Percentiles rank a stretch among this genome's conserved stretches.
Conservation (phyloP, 92 coral and sea anemone genomes). For the Paragorgia papillata region DNA sequence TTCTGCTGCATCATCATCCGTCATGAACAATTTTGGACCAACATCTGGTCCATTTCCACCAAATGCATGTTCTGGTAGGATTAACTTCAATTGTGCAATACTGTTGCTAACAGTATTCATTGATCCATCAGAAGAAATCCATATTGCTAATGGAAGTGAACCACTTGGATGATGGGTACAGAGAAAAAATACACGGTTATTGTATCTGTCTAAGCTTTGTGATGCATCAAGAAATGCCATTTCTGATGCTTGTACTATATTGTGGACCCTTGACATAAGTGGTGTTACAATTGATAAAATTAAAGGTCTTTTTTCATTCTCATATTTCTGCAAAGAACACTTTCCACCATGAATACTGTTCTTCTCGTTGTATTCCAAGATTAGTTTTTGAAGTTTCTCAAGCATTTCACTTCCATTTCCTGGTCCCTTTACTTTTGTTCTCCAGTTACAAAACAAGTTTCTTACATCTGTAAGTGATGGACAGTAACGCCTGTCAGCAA, state of each 20-base stretch:
- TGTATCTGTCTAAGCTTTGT: slow-evolving; percentile 58
- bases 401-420: slow-evolving; percentile 60
- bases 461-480: slow-evolving; percentile 45
- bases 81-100: slow-evolving; percentile 5
- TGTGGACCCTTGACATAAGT: slow-evolving; percentile 62
- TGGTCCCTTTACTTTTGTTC: slow-evolving; percentile 49
- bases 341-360: slow-evolving; percentile 43
- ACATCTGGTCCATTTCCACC: slow-evolving; percentile 45
- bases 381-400: slow-evolving; percentile 25
- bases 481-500: slow-evolving; percentile 50
- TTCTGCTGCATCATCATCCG: slow-evolving; percentile 56
- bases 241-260: slow-evolving; percentile 53
- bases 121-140: slow-evolving; percentile 60
- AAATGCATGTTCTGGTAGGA: slow-evolving; percentile 64
- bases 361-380: slow-evolving; percentile 41
- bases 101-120: slow-evolving; percentile 17
- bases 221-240: slow-evolving; percentile 63
- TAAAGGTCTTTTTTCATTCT: slow-evolving; percentile 32
- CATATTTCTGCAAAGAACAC: slow-evolving; percentile 45
- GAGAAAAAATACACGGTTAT: slow-evolving; percentile 62
- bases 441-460: slow-evolving; percentile 55
- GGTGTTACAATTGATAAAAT: slow-evolving; percentile 61
- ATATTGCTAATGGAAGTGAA: slow-evolving; percentile 52
- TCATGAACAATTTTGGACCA: slow-evolving; percentile 52
- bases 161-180: slow-evolving; percentile 59